A percentile compares a stretch with the other conserved stretches of the same genome.
Evolutionary conservation across 2,797 vertebrate genomes (phyloP).

Genomic region (Catharus ustulatus): DNA sequence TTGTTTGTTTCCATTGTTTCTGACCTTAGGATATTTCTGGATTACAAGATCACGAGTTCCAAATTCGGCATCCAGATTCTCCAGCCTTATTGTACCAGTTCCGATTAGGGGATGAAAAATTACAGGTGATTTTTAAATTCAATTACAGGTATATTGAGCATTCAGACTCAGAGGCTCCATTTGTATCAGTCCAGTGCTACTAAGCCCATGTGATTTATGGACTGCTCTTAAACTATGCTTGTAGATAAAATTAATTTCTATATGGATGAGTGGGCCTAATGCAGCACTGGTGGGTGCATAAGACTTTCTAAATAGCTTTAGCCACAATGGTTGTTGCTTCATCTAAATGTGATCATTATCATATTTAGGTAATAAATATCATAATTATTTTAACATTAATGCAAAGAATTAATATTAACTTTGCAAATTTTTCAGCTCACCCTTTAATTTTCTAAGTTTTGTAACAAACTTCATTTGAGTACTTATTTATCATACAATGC

Average conservation of each 20-base stretch:
- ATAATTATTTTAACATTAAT: no score
- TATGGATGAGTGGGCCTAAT: neutral
- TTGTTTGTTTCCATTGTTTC: neutral
- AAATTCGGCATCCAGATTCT: constrained; percentile 92
- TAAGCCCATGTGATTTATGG: neutral
- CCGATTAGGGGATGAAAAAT: constrained; percentile 93
- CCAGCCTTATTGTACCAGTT: constrained; percentile 92
- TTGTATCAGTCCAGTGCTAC: neutral
- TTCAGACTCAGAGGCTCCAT: neutral
- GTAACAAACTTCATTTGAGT: neutral
- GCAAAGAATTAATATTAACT: neutral
- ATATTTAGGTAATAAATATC: neutral
- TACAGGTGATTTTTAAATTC: constrained; percentile 82
- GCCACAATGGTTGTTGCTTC: neutral
- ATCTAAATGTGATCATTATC: neutral
- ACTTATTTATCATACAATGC: neutral
- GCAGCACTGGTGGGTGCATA: neutral
- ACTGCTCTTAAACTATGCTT: neutral
- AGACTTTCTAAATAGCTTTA: neutral
- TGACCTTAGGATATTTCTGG: constrained; percentile 91
- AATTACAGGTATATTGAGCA: neutral
- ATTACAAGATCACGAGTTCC: constrained; percentile 96
- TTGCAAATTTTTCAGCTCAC: neutral
- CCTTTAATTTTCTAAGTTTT: neutral
- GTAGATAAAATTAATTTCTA: neutral